These are phyloP conservation scores for Sula dactylatra DNA, from an alignment of 2,113 vertebrate genomes.

Conservation along the genomic window DNA sequence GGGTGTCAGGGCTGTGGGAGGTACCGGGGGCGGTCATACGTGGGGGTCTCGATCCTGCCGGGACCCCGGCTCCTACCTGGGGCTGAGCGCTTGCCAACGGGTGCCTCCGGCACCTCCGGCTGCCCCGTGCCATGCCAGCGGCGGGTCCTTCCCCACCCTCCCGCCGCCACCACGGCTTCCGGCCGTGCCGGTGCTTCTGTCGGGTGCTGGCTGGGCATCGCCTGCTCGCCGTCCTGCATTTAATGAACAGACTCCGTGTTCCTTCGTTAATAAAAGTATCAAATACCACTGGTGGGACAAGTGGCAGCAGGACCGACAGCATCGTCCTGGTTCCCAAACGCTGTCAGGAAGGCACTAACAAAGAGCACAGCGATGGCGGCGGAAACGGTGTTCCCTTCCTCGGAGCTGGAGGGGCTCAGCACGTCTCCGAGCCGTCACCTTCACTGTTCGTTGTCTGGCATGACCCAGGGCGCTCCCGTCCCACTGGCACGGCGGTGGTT, in stretches of 20 bases:
- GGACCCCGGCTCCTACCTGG: not conserved
- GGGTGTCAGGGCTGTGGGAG: not conserved
- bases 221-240: not conserved
- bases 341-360: not conserved
- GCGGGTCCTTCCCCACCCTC: not conserved
- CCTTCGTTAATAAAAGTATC: not conserved
- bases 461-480: not conserved
- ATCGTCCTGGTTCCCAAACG: not conserved
- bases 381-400: not conserved
- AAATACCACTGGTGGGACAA: no score
- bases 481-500: not conserved
- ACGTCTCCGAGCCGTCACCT: not conserved
- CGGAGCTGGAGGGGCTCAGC: not conserved
- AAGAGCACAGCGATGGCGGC: not conserved
- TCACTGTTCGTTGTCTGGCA: accelerated
- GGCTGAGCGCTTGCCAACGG: not conserved
- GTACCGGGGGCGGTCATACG: no score
- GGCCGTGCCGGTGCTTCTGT: not conserved
- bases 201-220: not conserved
- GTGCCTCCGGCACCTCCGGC: not conserved
- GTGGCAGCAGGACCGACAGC: not conserved
- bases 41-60: accelerated
- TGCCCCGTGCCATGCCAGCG: not conserved
- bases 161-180: not conserved
- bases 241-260: no score